Percentiles rank a stretch among this genome's conserved stretches.
These are phyloP conservation scores for Sylvietta virens DNA, from an alignment of 2,113 vertebrate genomes.

Conservation along the genomic window DNA sequence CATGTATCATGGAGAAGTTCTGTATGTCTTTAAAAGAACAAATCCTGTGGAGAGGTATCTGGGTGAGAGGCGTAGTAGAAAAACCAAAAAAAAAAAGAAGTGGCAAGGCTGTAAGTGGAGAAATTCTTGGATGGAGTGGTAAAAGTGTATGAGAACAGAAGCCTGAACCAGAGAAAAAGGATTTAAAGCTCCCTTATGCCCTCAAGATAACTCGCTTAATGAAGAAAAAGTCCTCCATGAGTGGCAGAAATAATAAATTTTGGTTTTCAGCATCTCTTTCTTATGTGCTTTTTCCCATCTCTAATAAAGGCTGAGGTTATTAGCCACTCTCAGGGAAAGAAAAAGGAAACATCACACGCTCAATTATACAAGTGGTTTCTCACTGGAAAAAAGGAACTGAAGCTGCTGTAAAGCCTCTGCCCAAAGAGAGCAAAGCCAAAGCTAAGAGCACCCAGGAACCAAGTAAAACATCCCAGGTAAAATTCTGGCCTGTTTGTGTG, in stretches of 20 bases:
- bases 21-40: neutral
- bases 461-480: neutral
- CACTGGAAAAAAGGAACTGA: neutral
- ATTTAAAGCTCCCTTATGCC: slow-evolving; percentile 29
- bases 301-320: slow-evolving; percentile 30
- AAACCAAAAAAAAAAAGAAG: neutral
- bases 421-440: neutral
- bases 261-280: slow-evolving; percentile 27
- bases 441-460: neutral
- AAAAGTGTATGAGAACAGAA: neutral
- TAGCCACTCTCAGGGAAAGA: neutral
- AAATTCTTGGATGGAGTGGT: neutral
- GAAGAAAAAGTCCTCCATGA: slow-evolving; percentile 23
- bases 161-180: neutral
- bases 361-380: neutral
- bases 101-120: neutral
- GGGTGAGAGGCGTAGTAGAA: neutral
- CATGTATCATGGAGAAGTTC: neutral
- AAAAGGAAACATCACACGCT: neutral
- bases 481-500: neutral
- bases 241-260: slow-evolving; percentile 44
- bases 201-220: neutral
- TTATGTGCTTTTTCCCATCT: slow-evolving; percentile 1
- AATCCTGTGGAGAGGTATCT: neutral
- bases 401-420: neutral